Base-by-base conservation (phyloP, 2,797 vertebrate genomes). In the Scyliorhinus canicula region DNA sequence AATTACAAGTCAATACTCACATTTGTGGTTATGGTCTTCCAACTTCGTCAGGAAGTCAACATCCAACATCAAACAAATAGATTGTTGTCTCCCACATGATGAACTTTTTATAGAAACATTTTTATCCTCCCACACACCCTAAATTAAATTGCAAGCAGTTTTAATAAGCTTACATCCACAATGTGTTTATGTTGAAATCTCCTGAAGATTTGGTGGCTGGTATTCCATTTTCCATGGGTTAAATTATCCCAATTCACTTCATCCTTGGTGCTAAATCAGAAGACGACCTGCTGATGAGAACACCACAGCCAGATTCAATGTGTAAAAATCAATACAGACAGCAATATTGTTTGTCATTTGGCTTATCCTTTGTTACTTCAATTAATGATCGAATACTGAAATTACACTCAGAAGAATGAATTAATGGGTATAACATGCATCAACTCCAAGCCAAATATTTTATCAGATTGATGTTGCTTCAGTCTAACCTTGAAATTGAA, bases 291-390 rank as follows among this genome's bases (percentile, higher is more conserved):
- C 57, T 91, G 57, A 91, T 63, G 88, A 91, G 19, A 31, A 19
- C 88, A 91, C n/a, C 40, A 91, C 21, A 91, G 8, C 57, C n/a
- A 91, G 55, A 63, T 91, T 60, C 63, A 91, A 91, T 4, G 55
- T 91, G 57, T 24, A 91, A 60, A 90, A 91, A 91, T 91, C 88
- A 63, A 63, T 91, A 91, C 35, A 0, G 21, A 40, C 50, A 57
- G n/a, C 57, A 91, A 63, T 40, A 40, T 63, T 63, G 57, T 91
- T 91, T 40, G 88, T 12, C 57, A 40, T 91, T 44, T 82, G 77
- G 77, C 77, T 82, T 63, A 63, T 90, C 31, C 88, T 91, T 91
- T 91, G 88, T 44, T 40, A 63, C 57, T 63, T 91, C 88, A 91
- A 40, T 63, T n/a, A 40, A 63, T 63, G n/a, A 88, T 91, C 35